Evolutionary conservation across 2,113 vertebrate species (phyloP), one percentile per base, ranked within the genome.

Genomic region (Sisor rabdophorus): DNA sequence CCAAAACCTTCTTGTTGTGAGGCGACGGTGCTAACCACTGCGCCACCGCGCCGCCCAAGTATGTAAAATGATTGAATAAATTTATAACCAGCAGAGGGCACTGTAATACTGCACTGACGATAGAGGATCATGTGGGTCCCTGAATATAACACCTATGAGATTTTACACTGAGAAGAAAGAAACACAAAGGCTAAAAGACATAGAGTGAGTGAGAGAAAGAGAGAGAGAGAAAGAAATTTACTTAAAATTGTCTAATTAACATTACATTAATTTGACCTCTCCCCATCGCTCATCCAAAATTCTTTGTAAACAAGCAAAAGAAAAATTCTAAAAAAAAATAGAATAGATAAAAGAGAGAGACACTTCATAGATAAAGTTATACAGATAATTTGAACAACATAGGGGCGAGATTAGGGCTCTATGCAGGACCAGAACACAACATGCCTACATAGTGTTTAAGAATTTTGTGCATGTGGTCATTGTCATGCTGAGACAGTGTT

Each of bases 41-140:
- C n/a, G n/a, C n/a, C n/a, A n/a, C n/a, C n/a, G n/a, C n/a, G n/a
- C n/a, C n/a, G n/a, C n/a, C n/a, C n/a, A n/a, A n/a, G n/a, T n/a
- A n/a, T n/a, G n/a, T n/a, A n/a, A n/a, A n/a, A n/a, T n/a, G n/a
- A n/a, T n/a, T 15, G 13, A 24, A 48, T 26, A 48, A 48, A 17
- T 67, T 16, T n/a, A 11, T 11, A 2, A 63, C 67, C 76, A 78
- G 76, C 16, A 78, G 76, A 71, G 76, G 76, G 68, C 76, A 71
- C 47, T 52, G 52, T 28, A 59, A 32, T 52, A 28, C 30, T 53
- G 28, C 44, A 71, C 15, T 61, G 26, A 2, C 24, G 60, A 44
- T 4, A 16, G 11, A 9, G 2, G 28, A 6, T 54, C 48, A 22
- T 11, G 52, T 13, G 40, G 30, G 50, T 32, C 63, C 48, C 3